Evolutionary conservation across 2,113 vertebrate species (phyloP).

Genomic region (Indicator maculatus): DNA sequence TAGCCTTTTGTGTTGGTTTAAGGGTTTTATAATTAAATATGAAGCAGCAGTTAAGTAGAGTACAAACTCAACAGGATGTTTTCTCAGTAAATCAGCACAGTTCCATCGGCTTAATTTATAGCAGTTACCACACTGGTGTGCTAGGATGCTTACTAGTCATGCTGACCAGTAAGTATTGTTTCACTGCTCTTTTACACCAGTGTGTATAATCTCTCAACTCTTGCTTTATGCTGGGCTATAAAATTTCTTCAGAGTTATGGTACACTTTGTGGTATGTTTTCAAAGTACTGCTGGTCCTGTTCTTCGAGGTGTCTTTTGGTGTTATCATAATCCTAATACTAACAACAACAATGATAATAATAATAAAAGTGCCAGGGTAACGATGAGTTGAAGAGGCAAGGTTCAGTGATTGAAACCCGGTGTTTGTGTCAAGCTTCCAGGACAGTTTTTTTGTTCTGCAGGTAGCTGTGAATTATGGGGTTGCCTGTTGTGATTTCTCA

Average conservation of each 20-base stretch:
- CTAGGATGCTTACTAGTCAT: background rate
- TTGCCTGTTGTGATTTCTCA: fast-evolving
- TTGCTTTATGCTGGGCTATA: background rate
- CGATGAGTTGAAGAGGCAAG: background rate
- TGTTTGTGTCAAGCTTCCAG: background rate
- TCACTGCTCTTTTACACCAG: background rate
- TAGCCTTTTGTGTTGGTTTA: constrained; percentile 34
- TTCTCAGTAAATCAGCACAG: background rate
- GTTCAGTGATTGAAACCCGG: background rate
- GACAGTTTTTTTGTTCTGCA: background rate
- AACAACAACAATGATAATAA: background rate
- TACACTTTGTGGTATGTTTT: background rate
- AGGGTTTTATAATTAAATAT: constrained; percentile 38
- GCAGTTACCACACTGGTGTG: background rate
- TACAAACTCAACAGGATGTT: background rate
- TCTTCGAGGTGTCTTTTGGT: background rate
- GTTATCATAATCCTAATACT: background rate
- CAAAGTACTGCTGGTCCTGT: background rate
- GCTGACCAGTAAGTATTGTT: background rate
- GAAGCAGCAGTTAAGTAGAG: constrained; percentile 7
- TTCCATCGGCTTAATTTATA: background rate
- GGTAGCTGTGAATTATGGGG: background rate
- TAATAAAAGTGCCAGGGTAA: background rate
- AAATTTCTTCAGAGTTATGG: background rate
- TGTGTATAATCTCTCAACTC: background rate